Evolutionary conservation across 2,888 invertebrate species (phyloP).

Genomic region (Cataglyphis livida): DNA sequence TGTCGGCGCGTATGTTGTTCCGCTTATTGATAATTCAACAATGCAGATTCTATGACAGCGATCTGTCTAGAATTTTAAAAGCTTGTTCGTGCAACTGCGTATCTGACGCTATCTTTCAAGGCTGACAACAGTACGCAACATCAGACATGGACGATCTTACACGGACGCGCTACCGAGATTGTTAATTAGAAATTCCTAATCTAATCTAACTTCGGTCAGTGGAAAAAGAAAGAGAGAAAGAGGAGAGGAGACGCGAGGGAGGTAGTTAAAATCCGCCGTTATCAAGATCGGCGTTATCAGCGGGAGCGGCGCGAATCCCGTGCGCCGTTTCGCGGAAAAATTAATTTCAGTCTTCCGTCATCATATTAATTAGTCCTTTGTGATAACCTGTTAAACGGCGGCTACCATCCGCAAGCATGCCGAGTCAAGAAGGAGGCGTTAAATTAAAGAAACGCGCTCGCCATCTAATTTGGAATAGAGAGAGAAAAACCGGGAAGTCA

Average conservation of each 20-base stretch:
- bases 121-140: slow-evolving; percentile 14
- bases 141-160: slow-evolving; percentile 16
- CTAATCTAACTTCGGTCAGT: slow-evolving; percentile 18
- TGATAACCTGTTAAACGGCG: slow-evolving; percentile 52
- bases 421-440: slow-evolving; percentile 71
- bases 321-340: slow-evolving; percentile 2
- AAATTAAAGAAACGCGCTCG: slow-evolving; percentile 70
- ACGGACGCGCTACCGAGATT: neutral
- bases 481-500: slow-evolving; percentile 55
- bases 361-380: slow-evolving; percentile 61
- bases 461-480: slow-evolving; percentile 65
- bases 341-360: slow-evolving; percentile 44
- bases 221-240: neutral
- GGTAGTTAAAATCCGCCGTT: slow-evolving; percentile 20
- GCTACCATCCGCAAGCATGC: slow-evolving; percentile 53
- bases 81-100: slow-evolving; percentile 6
- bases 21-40: neutral
- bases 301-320: neutral
- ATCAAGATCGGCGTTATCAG: slow-evolving; percentile 30
- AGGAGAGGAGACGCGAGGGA: neutral
- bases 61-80: slow-evolving; percentile 31
- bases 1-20: neutral
- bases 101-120: neutral
- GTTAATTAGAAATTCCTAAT: slow-evolving; percentile 50
- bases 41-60: neutral